Evolutionary conservation across 2,797 vertebrate genomes (phyloP), one percentile per base, ranked within the genome.

Genomic region (Hoplostethus atlanticus): DNA sequence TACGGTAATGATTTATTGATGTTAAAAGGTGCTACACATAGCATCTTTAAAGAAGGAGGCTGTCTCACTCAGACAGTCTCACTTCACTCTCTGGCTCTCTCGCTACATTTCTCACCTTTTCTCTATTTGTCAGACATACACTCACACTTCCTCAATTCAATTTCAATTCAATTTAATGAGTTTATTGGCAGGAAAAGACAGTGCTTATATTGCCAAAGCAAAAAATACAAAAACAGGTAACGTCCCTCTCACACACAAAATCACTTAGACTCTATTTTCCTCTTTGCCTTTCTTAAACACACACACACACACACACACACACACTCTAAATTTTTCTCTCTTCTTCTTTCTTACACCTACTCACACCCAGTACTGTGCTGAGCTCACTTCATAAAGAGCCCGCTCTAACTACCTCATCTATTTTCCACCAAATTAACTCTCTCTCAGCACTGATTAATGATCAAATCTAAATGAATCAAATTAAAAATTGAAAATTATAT

Each of bases 401-500:
- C 83, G 94, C 96, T 89, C 94, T 96, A 97, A 98, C 96, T 96
- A 97, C 97, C 97, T 97, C 97, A 98, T 98, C 97, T 98, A 99
- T 98, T 98, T 98, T 96, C 96, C 96, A 96, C 96, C 98, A 98
- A 98, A 99, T 99, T 98, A 99, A 98, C 97, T 97, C 96, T 97
- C 96, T 97, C 96, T 97, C 96, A 96, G 95, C 95, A 93, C 96
- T 98, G 97, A 99, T 99, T 98, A 99, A 99, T 98, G 97, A 98
- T 99, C 97, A 98, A 97, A 99, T 99, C 97, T 97, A 99, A 99
- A 98, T 97, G 97, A 98, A 98, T 98, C 97, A 99, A 99, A 99
- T 99, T 98, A 99, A 98, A 98, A 98, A 97, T 97, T 97, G 96
- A 97, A 99, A 99, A 99, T 98, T 98, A 98, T 99, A 98, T 98